phyloP scores from a whole-genome alignment of 1,140 invertebrate species.

The Carcinoscorpius rotundicauda region DNA sequence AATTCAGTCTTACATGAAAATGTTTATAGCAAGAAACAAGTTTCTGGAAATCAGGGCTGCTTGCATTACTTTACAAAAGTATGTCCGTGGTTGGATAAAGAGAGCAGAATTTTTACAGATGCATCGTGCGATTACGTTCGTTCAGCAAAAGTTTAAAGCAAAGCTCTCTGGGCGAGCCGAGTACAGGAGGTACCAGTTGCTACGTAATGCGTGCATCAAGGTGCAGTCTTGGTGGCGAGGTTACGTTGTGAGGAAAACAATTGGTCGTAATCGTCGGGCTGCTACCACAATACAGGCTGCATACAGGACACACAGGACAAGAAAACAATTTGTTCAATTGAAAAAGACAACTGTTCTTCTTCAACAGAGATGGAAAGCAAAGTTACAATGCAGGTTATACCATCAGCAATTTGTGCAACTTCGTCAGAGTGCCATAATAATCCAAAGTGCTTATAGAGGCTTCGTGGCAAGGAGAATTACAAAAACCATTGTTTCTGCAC shows the following conservation, averaged over 20 bases:
- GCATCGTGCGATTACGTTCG: too few relatives aligned
- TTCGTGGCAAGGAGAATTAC: too few relatives aligned
- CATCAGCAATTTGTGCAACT: too few relatives aligned
- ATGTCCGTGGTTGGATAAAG: neutral
- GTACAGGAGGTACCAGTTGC: too few relatives aligned
- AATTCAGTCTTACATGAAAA: constrained; percentile 4
- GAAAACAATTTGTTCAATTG: neutral
- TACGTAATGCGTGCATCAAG: constrained; percentile 6
- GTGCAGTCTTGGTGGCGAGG: constrained; percentile 17
- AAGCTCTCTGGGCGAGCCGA: too few relatives aligned
- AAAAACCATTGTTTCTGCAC: too few relatives aligned
- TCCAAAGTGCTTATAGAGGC: too few relatives aligned
- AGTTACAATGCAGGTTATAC: too few relatives aligned
- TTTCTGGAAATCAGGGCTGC: neutral
- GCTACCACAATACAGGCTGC: constrained; percentile 3
- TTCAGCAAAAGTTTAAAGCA: too few relatives aligned
- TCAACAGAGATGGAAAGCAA: neutral
- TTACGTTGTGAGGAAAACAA: neutral
- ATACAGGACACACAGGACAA: neutral
- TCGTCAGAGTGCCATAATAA: too few relatives aligned
- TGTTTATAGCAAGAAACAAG: neutral
- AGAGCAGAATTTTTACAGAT: too few relatives aligned
- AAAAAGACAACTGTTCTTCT: constrained; percentile 3
- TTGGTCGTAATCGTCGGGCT: neutral
- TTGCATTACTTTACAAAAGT: neutral